Evolutionary conservation across 2,113 vertebrate genomes (phyloP), one percentile per base, ranked within the genome.

Genomic region (Scomber japonicus): DNA sequence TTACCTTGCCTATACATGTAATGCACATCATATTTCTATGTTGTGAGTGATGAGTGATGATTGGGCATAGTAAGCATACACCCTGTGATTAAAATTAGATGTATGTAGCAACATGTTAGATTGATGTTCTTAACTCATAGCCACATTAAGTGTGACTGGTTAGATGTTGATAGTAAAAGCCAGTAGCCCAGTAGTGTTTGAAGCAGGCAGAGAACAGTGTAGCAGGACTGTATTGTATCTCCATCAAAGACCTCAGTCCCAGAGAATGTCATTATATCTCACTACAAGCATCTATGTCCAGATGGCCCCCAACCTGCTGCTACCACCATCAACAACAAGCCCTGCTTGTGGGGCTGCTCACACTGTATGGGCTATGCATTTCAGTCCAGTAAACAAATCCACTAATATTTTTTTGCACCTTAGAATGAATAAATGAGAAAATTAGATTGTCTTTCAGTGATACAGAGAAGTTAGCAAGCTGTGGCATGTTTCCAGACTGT

Each of bases 231-330:
- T 81, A 81, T 79, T 60, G 51, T 67, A 59, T 71, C 16, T 27
- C 65, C 77, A 83, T 91, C 82, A 92, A 91, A 88, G 82, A 53
- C 17, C 45, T 78, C 59, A 50, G 61, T 80, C 70, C 55, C 61
- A 7, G 49, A 84, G 68, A 80, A 88, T 80, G 80, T 79, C 75
- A 81, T 81, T 40, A 40, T 89, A 82, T 79, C 75, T 75, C 69
- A 59, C 78, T 75, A 54, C 62, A 66, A 66, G 72, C 83, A 70
- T 74, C 64, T 27, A 48, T 60, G 74, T 85, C 82, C 77, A 85
- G 77, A 78, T 83, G 85, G 64, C 50, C 78, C 57, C 35, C 68
- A 80, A 77, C 78, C 71, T 82, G 81, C 78, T 74, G 78, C 67
- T 17, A 3, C 64, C 57, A 11, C 63, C 72, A 59, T 3, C 66